Base-by-base conservation (phyloP, 2,113 vertebrate species). In the Plestiodon gilberti region DNA sequence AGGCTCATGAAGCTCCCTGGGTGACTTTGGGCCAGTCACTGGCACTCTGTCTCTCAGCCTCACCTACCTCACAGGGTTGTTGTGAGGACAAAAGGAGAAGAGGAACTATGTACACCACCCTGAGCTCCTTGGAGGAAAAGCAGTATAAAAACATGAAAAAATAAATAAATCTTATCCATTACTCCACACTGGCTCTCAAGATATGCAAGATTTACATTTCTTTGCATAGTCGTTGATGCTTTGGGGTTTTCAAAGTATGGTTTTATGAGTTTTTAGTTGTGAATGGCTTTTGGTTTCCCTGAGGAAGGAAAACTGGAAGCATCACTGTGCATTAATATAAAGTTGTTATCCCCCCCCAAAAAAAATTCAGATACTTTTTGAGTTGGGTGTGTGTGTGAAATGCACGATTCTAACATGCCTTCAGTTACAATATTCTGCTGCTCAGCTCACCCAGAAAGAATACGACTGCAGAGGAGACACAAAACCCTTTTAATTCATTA, bases 401-500 rank as follows among this genome's bases (percentile, higher is more conserved):
- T 67, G 30, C 25, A 10, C 28, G n/a, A 2, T 9, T 52, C 64
- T 52, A 10, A 40, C n/a, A 23, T 38, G 18, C 30, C 17, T 69
- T 81, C 30, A 22, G 40, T 52, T 55, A 14, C 48, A 38, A 38
- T 59, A 35, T 57, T 71, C 52, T 38, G 43, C 43, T 81, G 40
- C n/a, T 4, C 70, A 75, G 18, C 70, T 84, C 77, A 83, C 20
- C 38, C 3, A 83, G 22, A 81, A 48, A 10, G 40, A 69, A 69
- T 69, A 33, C 3, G 23, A 80, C 38, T 30, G 20, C 17, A 18
- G 52, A n/a, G 11, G 64, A 52, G 40, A n/a, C 3, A 11, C 64
- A 69, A 69, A 48, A 52, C 17, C 55, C 2, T 78, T 20, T 89
- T 82, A 89, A 89, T 88, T 87, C 38, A 62, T 79, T 89, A 85